phyloP scores from a whole-genome alignment of 2,888 invertebrate genomes.

The Ophraella communa region DNA sequence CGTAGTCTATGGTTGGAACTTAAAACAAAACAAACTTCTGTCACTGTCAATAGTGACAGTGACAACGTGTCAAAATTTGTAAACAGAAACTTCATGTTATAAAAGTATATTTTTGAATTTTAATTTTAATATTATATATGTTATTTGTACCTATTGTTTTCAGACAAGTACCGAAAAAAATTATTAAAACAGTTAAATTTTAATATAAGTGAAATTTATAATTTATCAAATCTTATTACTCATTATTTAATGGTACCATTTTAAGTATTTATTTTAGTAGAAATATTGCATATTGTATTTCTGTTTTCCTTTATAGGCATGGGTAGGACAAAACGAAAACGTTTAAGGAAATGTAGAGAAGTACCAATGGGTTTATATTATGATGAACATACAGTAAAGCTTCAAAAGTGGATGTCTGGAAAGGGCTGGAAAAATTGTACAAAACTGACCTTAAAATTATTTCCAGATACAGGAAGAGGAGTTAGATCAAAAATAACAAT shows the following conservation, averaged over 20 bases:
- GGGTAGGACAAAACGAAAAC: conserved; percentile 63
- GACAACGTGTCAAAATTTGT: too few relatives aligned
- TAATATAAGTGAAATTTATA: too few relatives aligned
- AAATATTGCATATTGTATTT: not conserved
- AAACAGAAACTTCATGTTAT: too few relatives aligned
- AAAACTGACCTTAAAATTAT: conserved; percentile 66
- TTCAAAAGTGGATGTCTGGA: conserved; percentile 63
- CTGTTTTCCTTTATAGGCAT: conserved; percentile 47
- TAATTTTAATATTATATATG: too few relatives aligned
- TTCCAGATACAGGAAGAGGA: conserved; percentile 76
- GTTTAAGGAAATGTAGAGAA: conserved; percentile 48
- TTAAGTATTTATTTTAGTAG: not conserved
- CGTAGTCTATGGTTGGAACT: too few relatives aligned
- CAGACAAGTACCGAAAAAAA: too few relatives aligned
- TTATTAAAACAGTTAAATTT: too few relatives aligned
- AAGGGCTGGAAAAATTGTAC: conserved; percentile 66
- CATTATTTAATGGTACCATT: not conserved
- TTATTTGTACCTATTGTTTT: too few relatives aligned
- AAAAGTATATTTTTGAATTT: too few relatives aligned
- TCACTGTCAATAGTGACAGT: too few relatives aligned
- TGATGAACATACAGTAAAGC: conserved; percentile 49
- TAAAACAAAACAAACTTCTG: too few relatives aligned
- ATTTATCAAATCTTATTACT: too few relatives aligned
- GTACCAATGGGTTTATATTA: conserved; percentile 13
- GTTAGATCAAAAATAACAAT: conserved; percentile 69